Evolutionary conservation across 2,113 vertebrate species (phyloP), one percentile per base, ranked within the genome.

Genomic region (Platysternon megacephalum): DNA sequence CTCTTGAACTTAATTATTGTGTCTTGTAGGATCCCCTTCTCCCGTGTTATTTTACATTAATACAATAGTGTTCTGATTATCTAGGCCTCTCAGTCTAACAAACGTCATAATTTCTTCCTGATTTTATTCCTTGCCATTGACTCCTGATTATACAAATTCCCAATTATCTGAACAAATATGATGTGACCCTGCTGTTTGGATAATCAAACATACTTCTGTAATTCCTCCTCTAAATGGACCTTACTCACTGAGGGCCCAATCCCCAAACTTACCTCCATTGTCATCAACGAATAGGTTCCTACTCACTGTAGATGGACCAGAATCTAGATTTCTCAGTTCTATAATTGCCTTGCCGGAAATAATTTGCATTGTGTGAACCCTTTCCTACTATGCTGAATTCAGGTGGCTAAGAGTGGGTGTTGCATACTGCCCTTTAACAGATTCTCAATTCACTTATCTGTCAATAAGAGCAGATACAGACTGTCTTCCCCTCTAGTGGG

Each of bases 371-470:
- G 68, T 39, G 8, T 82, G n/a, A 84, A 87, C 5, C 76, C 4
- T 55, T 42, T 61, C 79, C 87, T 90, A 78, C 56, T 87, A 42
- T 74, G 56, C 52, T 94, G 84, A 93, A 58, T 91, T 85, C 46
- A 90, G 11, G 32, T 29, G 90, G 28, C 29, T 90, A 6, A 8
- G 6, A 65, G 61, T 35, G 61, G 12, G 61, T 65, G 32, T 65
- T 95, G 21, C 42, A 91, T 90, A 68, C 87, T 95, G 86, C 90
- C 82, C 68, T 93, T 90, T 96, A 39, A 93, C 51, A 88, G 17
- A 55, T 87, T 68, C 46, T 58, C 8, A 89, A 55, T 68, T 13
- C 48, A 28, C 79, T 95, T 84, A 91, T 29, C 78, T 96, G 91
- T 76, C 80, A 85, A 42, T 84, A n/a, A 82, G 83, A 84, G 9